phyloP scores from a whole-genome alignment of 2,888 invertebrate genomes.

The Candidula unifasciata region DNA sequence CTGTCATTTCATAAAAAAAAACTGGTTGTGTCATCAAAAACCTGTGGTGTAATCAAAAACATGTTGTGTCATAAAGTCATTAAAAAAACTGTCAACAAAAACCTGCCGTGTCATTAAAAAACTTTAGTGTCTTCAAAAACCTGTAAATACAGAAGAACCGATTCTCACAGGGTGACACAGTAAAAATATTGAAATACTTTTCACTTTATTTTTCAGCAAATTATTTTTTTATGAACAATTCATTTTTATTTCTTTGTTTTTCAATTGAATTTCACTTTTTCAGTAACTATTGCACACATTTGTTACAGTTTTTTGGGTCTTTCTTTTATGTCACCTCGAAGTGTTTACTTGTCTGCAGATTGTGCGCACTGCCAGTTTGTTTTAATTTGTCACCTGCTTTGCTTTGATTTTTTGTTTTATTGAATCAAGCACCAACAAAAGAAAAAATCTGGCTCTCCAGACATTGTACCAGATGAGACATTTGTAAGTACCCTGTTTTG shows the following conservation, averaged over 20 bases:
- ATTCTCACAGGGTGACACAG: too few species aligned
- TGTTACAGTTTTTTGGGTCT: background rate
- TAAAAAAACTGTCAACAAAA: too few species aligned
- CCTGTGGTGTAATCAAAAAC: too few species aligned
- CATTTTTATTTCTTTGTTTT: background rate
- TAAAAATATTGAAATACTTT: too few species aligned
- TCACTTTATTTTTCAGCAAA: background rate
- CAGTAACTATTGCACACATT: background rate
- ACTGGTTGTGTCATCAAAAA: too few species aligned
- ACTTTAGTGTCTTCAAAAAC: too few species aligned
- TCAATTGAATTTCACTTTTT: background rate
- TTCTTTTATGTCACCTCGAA: too few species aligned
- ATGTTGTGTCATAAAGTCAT: too few species aligned
- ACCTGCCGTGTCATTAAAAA: too few species aligned
- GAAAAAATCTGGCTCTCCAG: conserved; percentile 37
- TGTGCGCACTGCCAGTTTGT: background rate
- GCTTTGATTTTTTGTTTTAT: background rate
- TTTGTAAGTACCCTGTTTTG: conserved; percentile 27
- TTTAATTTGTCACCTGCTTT: background rate
- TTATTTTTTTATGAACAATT: background rate
- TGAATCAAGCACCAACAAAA: conserved; percentile 29
- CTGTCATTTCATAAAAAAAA: too few species aligned
- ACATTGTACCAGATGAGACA: background rate
- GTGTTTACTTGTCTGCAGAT: background rate
- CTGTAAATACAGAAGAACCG: too few species aligned